phyloP scores from a whole-genome alignment of 1,140 invertebrate species.

The Dreissena polymorpha region DNA sequence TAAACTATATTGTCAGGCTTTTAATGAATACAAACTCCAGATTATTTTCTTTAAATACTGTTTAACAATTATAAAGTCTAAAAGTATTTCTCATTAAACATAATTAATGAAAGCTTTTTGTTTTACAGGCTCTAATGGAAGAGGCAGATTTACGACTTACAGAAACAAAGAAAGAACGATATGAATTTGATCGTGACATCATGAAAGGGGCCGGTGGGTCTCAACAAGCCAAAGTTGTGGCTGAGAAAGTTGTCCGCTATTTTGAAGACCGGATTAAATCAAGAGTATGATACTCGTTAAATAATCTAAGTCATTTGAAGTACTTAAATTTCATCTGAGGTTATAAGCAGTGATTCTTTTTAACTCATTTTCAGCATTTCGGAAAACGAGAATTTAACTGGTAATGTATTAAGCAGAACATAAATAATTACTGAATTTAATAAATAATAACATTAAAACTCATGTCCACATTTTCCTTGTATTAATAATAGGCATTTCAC shows the following conservation, averaged over 20 bases:
- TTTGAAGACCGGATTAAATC: conserved; percentile 77
- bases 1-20: too few species aligned
- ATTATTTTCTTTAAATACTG: too few species aligned
- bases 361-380: not conserved
- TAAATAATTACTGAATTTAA: too few species aligned
- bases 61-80: too few species aligned
- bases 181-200: conserved; percentile 80
- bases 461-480: too few species aligned
- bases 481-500: too few species aligned
- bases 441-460: too few species aligned
- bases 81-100: too few species aligned
- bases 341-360: not conserved
- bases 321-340: not conserved
- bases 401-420: too few species aligned
- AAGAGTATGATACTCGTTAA: conserved; percentile 68
- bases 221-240: conserved; percentile 75
- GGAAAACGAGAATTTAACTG: too few species aligned
- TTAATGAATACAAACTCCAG: too few species aligned
- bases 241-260: conserved; percentile 78
- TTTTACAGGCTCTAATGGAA: conserved; percentile 77
- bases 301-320: not conserved
- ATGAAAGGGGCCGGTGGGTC: conserved; percentile 76
- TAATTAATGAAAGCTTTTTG: too few species aligned
- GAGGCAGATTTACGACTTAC: conserved; percentile 76
- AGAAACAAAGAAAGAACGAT: conserved; percentile 78